These are phyloP conservation scores for Hippocampus barbouri DNA, from an alignment of 2,113 vertebrate species.

Conservation along the genomic window DNA sequence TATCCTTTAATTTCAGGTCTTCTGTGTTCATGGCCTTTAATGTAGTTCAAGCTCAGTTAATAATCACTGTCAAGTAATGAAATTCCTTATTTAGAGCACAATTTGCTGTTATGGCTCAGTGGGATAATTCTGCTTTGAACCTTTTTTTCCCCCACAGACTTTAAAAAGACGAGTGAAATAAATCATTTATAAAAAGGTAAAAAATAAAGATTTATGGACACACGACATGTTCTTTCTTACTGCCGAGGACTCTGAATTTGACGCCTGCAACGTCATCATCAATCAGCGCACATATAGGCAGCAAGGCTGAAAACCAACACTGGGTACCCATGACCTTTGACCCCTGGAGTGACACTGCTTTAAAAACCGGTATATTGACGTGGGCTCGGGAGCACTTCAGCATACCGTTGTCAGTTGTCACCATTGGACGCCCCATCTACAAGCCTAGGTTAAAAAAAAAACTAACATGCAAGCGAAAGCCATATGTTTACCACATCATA, in stretches of 20 bases:
- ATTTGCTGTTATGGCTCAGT: slow-evolving; percentile 41
- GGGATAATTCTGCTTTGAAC: slow-evolving; percentile 42
- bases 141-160: slow-evolving; percentile 4
- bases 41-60: slow-evolving; percentile 3
- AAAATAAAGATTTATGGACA: slow-evolving; percentile 55
- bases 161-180: slow-evolving; percentile 43
- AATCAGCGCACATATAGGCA: too few relatives aligned
- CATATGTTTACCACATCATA: too few relatives aligned
- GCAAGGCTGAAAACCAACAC: too few relatives aligned
- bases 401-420: too few relatives aligned
- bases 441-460: neutral
- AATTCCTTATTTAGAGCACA: slow-evolving; percentile 19
- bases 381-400: too few relatives aligned
- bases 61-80: neutral
- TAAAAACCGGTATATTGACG: too few relatives aligned
- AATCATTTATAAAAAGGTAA: slow-evolving; percentile 42
- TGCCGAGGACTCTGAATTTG: neutral
- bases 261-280: too few relatives aligned
- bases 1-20: slow-evolving; percentile 13
- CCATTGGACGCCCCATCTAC: too few relatives aligned
- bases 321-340: too few relatives aligned
- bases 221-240: slow-evolving; percentile 1
- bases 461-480: too few relatives aligned
- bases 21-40: slow-evolving; percentile 4
- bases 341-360: too few relatives aligned